A percentile compares a stretch with the other conserved stretches of the same genome.
Evolutionary conservation across 2,797 vertebrate species (phyloP).

Genomic region (Cossypha polioptera): DNA sequence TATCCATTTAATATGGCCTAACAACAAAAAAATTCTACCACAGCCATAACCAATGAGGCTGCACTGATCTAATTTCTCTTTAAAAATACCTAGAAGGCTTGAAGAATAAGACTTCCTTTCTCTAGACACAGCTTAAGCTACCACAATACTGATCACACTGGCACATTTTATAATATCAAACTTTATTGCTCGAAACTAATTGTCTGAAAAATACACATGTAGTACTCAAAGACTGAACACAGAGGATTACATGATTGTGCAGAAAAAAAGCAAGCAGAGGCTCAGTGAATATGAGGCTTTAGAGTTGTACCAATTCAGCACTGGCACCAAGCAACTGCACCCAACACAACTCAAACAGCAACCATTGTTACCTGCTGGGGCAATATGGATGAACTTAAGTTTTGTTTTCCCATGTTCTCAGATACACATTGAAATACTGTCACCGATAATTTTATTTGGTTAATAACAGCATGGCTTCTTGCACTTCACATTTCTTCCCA

Average conservation of each 20-base stretch:
- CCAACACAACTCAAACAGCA: constrained; percentile 44
- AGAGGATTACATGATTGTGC: constrained; percentile 69
- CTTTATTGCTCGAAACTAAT: constrained; percentile 80
- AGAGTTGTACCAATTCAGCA: constrained; percentile 67
- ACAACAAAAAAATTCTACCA: background rate
- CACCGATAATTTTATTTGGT: constrained; percentile 22
- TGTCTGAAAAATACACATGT: constrained; percentile 68
- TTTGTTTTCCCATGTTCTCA: background rate
- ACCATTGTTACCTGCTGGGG: constrained; percentile 39
- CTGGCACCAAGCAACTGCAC: constrained; percentile 69
- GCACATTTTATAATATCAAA: constrained; percentile 71
- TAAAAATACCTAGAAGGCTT: background rate
- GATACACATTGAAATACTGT: constrained; percentile 52
- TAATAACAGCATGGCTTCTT: constrained; percentile 48
- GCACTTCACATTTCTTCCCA: background rate
- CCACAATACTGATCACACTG: constrained; percentile 6
- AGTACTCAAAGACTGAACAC: constrained; percentile 67
- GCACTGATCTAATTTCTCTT: background rate
- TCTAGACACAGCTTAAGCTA: background rate
- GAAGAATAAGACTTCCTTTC: background rate
- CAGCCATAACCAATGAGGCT: background rate
- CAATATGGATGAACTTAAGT: background rate
- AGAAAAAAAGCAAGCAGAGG: constrained; percentile 72
- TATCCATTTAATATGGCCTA: fast-evolving
- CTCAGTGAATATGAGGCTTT: constrained; percentile 68